These are phyloP conservation scores for Bufo bufo DNA, from an alignment of 2,113 vertebrate species.

Conservation along the genomic window DNA sequence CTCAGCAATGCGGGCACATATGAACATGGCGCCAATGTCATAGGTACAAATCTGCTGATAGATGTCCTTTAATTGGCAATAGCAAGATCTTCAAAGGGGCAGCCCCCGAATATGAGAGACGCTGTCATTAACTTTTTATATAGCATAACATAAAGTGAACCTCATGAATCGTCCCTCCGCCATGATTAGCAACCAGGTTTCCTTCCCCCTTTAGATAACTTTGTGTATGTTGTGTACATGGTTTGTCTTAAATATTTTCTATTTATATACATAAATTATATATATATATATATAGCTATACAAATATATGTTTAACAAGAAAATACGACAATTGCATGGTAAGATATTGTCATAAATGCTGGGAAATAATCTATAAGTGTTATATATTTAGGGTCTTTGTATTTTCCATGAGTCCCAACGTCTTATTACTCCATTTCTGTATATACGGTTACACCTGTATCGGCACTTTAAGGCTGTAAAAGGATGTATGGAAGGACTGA, in stretches of 20 bases:
- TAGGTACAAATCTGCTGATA: too few species aligned
- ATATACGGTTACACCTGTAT: constrained; percentile 30
- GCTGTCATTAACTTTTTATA: not conserved
- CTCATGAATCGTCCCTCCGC: not conserved
- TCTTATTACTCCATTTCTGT: constrained; percentile 19
- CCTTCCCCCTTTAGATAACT: not conserved
- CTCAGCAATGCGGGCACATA: too few species aligned
- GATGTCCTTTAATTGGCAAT: not conserved
- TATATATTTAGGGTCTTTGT: constrained; percentile 29
- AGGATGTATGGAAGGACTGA: constrained; percentile 11
- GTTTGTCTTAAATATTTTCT: constrained; percentile 24
- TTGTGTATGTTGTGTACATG: constrained; percentile 30
- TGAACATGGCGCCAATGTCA: too few species aligned
- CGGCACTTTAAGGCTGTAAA: constrained; percentile 45
- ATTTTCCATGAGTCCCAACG: constrained; percentile 1
- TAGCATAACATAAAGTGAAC: not conserved
- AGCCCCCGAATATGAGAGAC: not conserved
- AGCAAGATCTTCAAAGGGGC: not conserved
- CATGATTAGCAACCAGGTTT: not conserved
- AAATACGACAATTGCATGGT: constrained; percentile 9
- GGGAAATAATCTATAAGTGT: constrained; percentile 30
- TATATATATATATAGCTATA: constrained; percentile 1
- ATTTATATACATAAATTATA: constrained; percentile 13
- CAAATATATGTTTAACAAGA: constrained; percentile 31
- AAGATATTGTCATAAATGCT: not conserved